Conservation (phyloP, 2,113 vertebrate genomes). For the Prietella phreatophila region DNA sequence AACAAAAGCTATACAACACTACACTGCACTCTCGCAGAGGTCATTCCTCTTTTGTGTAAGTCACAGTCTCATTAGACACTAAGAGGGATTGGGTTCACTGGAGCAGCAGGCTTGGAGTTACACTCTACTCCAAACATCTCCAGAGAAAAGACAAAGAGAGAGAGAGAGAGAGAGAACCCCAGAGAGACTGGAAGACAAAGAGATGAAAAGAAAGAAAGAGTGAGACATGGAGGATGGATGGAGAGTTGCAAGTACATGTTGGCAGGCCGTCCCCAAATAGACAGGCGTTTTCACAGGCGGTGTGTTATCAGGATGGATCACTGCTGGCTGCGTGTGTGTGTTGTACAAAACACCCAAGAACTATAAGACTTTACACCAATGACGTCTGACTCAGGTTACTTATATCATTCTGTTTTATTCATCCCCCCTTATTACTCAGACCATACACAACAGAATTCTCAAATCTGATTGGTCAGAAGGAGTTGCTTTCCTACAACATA, state of each 20-base stretch:
- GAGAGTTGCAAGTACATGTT: background rate
- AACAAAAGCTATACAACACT: constrained; percentile 4
- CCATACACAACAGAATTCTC: background rate
- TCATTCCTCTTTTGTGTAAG: constrained; percentile 6
- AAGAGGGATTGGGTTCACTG: constrained; percentile 24
- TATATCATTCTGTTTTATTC: background rate
- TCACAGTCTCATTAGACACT: constrained; percentile 24
- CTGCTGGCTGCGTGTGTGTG: background rate
- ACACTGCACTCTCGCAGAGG: background rate
- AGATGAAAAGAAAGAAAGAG: background rate
- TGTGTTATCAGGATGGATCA: background rate
- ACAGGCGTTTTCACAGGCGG: background rate
- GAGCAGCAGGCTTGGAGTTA: constrained; percentile 18
- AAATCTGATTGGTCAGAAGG: background rate
- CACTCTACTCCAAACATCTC: background rate
- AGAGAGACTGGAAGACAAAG: background rate
- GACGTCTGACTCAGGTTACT: background rate
- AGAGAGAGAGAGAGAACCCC: background rate
- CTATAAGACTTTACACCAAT: background rate
- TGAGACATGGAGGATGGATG: background rate
- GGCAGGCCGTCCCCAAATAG: background rate
- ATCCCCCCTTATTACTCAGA: background rate
- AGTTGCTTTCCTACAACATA: background rate
- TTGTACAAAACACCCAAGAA: background rate
- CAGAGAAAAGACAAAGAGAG: background rate